Evolutionary conservation across 2,797 vertebrate genomes (phyloP).

Genomic region (Discoglossus pictus): DNA sequence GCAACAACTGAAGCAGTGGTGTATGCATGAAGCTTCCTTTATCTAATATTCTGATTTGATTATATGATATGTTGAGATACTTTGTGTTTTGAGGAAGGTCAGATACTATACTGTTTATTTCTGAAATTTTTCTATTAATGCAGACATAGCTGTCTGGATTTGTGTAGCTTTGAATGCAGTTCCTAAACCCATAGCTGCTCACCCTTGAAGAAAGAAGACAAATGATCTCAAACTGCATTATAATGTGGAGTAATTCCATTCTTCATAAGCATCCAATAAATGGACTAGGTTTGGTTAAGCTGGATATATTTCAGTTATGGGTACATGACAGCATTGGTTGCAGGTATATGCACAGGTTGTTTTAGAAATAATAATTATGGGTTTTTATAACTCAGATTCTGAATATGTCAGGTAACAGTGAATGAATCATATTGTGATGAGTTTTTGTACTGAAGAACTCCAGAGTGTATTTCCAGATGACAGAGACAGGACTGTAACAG

Average conservation of each 20-base stretch:
- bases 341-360: too few species aligned
- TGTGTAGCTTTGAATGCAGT: slow-evolving; percentile 51
- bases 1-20: slow-evolving; percentile 18
- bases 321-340: too few species aligned
- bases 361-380: too few species aligned
- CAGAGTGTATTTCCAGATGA: too few species aligned
- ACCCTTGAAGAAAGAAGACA: background rate
- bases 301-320: too few species aligned
- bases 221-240: background rate
- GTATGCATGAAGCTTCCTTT: slow-evolving; percentile 22
- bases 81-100: slow-evolving; percentile 48
- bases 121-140: slow-evolving; percentile 48
- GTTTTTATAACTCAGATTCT: too few species aligned
- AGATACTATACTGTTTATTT: background rate
- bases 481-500: too few species aligned
- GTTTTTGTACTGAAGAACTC: too few species aligned
- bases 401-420: too few species aligned
- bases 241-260: slow-evolving; percentile 2
- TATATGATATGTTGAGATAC: slow-evolving; percentile 19
- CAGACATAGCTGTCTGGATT: slow-evolving; percentile 36
- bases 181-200: slow-evolving; percentile 53
- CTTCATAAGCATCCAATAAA: background rate
- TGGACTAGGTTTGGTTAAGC: too few species aligned
- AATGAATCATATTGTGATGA: too few species aligned
- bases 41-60: slow-evolving; percentile 20